Conservation (phyloP, 1,140 invertebrate species). For the Patella vulgata region DNA sequence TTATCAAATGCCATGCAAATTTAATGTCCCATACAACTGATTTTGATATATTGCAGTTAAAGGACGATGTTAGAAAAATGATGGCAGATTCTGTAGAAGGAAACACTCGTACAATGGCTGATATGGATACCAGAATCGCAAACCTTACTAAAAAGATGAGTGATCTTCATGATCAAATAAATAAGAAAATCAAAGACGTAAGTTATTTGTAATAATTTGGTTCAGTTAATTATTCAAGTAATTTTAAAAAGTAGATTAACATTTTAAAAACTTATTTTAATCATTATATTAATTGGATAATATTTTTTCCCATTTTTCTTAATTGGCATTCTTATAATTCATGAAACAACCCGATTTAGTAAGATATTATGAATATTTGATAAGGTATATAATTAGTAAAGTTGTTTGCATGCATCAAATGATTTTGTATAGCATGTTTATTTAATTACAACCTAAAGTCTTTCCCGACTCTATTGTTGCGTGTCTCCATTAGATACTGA, state of each 20-base stretch:
- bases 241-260: background rate
- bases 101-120: constrained; percentile 49
- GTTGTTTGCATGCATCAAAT: no score
- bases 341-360: no score
- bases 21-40: no score
- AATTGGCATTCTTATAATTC: background rate
- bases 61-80: constrained; percentile 43
- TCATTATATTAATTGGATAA: no score
- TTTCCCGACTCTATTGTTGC: no score
- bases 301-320: background rate
- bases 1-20: no score
- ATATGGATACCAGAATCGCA: constrained; percentile 54
- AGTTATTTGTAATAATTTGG: constrained; percentile 15
- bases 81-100: constrained; percentile 48
- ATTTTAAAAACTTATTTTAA: background rate
- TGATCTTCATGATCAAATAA: constrained; percentile 48
- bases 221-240: background rate
- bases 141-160: constrained; percentile 45
- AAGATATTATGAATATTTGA: no score
- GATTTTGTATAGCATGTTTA: no score
- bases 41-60: no score
- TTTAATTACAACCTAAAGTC: no score
- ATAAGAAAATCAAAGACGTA: constrained; percentile 55
- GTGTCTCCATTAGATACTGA: no score
- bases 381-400: no score